Conservation (phyloP, 2,888 invertebrate genomes). For the Perizoma affinitatum region DNA sequence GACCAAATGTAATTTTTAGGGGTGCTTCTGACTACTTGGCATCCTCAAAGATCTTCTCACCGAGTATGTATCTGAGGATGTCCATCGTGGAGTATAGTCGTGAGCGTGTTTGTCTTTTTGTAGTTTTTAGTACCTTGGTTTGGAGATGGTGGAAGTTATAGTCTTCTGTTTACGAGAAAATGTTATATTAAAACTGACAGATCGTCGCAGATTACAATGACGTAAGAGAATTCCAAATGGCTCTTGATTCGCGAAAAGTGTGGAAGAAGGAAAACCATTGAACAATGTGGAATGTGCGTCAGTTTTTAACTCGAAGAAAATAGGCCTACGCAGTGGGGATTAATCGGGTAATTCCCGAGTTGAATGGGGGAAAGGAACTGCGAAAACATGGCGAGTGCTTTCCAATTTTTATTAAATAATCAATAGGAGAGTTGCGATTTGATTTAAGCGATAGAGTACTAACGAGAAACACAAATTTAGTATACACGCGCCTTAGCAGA, state of each 20-base stretch:
- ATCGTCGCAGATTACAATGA: background rate
- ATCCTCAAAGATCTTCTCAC: too few relatives aligned
- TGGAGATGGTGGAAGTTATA: too few relatives aligned
- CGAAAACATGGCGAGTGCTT: constrained; percentile 42
- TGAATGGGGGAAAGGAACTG: constrained; percentile 49
- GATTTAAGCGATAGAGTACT: background rate
- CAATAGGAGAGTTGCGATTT: constrained; percentile 33
- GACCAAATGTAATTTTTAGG: too few relatives aligned
- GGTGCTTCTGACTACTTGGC: too few relatives aligned
- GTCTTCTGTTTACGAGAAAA: too few relatives aligned
- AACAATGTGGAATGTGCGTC: constrained; percentile 60
- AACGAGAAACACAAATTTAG: too few relatives aligned
- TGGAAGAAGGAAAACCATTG: constrained; percentile 67
- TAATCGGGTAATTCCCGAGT: constrained; percentile 61
- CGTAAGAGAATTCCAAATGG: constrained; percentile 5
- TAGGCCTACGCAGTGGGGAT: constrained; percentile 56
- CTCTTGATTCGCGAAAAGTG: constrained; percentile 59
- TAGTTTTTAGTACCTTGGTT: too few relatives aligned
- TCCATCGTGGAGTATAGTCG: too few relatives aligned
- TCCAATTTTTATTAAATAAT: constrained; percentile 49
- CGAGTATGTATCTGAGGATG: too few relatives aligned
- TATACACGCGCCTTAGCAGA: too few relatives aligned
- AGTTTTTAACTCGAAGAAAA: constrained; percentile 70
- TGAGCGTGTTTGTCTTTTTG: too few relatives aligned
- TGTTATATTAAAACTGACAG: too few relatives aligned